A percentile compares a stretch with the other conserved stretches of the same genome.
Conservation (phyloP, 2,113 vertebrate genomes). For the Crotalus horridus region DNA sequence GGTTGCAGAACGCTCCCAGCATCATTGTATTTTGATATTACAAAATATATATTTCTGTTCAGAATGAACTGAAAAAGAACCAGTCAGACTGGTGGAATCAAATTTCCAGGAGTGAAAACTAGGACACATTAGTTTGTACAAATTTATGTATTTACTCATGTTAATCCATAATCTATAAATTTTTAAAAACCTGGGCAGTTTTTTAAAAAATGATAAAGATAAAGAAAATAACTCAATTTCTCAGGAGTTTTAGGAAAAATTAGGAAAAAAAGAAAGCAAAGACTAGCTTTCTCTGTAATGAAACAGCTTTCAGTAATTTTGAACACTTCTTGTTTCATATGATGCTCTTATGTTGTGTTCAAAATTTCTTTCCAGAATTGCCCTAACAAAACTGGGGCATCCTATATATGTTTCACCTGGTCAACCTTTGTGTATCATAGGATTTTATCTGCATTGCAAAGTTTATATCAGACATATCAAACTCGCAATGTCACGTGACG, state of each 20-base stretch:
- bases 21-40: not conserved
- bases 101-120: not conserved
- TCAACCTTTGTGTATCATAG: not conserved
- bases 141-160: not conserved
- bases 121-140: not conserved
- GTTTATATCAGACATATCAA: not conserved
- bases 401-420: not conserved
- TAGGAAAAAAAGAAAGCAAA: not conserved
- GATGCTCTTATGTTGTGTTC: not conserved
- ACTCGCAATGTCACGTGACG: too few species aligned
- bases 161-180: not conserved
- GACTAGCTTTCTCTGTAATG: not conserved
- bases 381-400: not conserved
- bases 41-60: not conserved
- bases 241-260: not conserved
- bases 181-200: not conserved
- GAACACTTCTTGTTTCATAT: not conserved
- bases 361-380: not conserved
- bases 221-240: not conserved
- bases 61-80: not conserved
- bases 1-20: not conserved
- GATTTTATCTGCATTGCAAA: not conserved
- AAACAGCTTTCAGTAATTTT: not conserved
- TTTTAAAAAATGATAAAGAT: not conserved
- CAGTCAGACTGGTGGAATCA: not conserved